Percentiles rank a stretch among this genome's conserved stretches.
Evolutionary conservation across 2,888 invertebrate species (phyloP).

Genomic region (Eupithecia pulchellata): DNA sequence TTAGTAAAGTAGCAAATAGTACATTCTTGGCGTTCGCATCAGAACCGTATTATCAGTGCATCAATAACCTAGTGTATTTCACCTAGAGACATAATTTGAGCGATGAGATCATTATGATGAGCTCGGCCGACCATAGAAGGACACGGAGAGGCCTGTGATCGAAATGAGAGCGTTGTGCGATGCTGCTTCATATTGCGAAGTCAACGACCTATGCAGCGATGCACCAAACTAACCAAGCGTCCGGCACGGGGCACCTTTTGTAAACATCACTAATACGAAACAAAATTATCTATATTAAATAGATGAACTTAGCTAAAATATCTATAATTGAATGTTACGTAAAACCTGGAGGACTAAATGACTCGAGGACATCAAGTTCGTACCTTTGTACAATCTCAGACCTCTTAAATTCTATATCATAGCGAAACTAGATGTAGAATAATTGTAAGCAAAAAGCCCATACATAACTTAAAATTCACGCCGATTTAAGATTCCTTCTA

Average conservation of each 20-base stretch:
- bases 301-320: neutral
- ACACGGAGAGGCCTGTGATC: constrained; percentile 9
- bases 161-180: constrained; percentile 13
- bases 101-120: constrained; percentile 10
- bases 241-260: neutral
- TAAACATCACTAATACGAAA: neutral
- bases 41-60: neutral
- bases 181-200: constrained; percentile 12
- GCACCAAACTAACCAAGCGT: constrained; percentile 2
- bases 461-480: no score
- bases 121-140: constrained; percentile 12
- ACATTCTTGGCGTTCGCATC: no score
- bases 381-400: no score
- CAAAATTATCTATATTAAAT: neutral
- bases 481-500: no score
- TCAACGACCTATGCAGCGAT: constrained; percentile 18
- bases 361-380: neutral
- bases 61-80: neutral
- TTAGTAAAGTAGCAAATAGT: no score
- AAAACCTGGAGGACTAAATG: no score
- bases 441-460: no score
- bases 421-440: no score
- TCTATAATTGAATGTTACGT: no score
- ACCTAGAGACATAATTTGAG: neutral
- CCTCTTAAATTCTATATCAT: no score